Conservation (phyloP, 2,888 invertebrate species). For the Orchesella flavescens region DNA sequence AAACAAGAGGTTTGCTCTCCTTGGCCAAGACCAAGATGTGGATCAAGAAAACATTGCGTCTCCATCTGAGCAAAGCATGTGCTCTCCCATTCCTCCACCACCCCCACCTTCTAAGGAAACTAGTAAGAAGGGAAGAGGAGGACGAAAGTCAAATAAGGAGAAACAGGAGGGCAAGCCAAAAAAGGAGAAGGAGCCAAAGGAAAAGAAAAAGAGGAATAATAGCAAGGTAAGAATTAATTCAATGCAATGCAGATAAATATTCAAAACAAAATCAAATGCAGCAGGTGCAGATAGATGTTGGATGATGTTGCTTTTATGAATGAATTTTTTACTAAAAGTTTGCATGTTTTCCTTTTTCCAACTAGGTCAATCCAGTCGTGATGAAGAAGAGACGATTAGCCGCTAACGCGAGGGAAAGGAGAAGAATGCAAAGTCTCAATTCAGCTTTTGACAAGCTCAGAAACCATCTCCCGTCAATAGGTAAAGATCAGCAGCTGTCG, state of each 20-base stretch:
- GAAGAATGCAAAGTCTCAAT: slow-evolving; percentile 95
- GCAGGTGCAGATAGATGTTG: too few relatives aligned
- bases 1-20: slow-evolving; percentile 36
- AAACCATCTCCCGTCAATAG: slow-evolving; percentile 90
- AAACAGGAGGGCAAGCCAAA: slow-evolving; percentile 49
- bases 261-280: too few relatives aligned
- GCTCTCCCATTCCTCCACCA: slow-evolving; percentile 32
- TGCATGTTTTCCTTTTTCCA: slow-evolving; percentile 7
- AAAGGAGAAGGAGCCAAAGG: slow-evolving; percentile 60
- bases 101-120: slow-evolving; percentile 29
- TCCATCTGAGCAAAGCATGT: slow-evolving; percentile 11
- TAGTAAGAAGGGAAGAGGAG: slow-evolving; percentile 46
- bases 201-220: slow-evolving; percentile 63
- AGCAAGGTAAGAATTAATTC: slow-evolving; percentile 54
- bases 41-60: slow-evolving; percentile 12
- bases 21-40: background rate
- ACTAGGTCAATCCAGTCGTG: slow-evolving; percentile 84
- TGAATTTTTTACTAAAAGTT: background rate
- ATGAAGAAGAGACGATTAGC: slow-evolving; percentile 88
- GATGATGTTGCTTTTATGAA: too few relatives aligned
- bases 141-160: slow-evolving; percentile 57
- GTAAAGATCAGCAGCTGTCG: slow-evolving; percentile 90
- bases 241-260: too few relatives aligned
- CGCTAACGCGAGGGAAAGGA: slow-evolving; percentile 92
- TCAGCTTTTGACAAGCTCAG: slow-evolving; percentile 93